Base-by-base conservation (phyloP, 2,888 invertebrate genomes). In the Philereme transversata region DNA sequence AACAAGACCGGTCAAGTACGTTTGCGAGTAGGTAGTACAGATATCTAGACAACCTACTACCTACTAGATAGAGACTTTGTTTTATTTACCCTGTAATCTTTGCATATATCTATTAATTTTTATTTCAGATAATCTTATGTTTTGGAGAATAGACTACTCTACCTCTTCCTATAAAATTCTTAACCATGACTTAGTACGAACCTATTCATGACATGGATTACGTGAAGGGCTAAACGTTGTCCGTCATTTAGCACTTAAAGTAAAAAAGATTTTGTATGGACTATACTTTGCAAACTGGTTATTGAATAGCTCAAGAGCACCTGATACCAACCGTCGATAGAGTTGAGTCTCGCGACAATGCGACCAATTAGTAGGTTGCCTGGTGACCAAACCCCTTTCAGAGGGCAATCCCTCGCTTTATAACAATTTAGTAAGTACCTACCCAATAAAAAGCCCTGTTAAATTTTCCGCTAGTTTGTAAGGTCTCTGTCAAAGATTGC, bases 291-390 rank as follows among this genome's bases (percentile, higher is more conserved):
- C n/a, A n/a, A 9, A 22, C 22, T 22, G 1, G 36, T 7, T 38
- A 38, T 7, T 7, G 22, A 40, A 33, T 6, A 47, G 22, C 7
- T 45, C 36, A 0, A 34, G 22, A 40, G 36, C 55, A 55, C 49
- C 56, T 49, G 56, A 36, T 10, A 41, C 43, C 34, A 4, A 35
- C 11, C 7, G 6, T 35, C 9, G 47, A 22, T 5, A n/a, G 43
- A 35, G 41, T 41, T 10, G 5, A 8, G 22, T 44, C 33, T 50
- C 51, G 10, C 53, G 44, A 54, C 59, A 45, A 59, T 49, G 53
- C 9, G 38, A 53, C 33, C 38, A 45, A 60, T 60, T 54, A 40
- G 35, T 4, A 22, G n/a, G 60, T 60, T 51, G 54, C 60, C 41
- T 3, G 11, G 54, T 43, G 22, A 60, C 60, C 50, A 10, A 8